These are phyloP conservation scores for Arizona elegans DNA, from an alignment of 2,113 vertebrate genomes.

Conservation along the genomic window DNA sequence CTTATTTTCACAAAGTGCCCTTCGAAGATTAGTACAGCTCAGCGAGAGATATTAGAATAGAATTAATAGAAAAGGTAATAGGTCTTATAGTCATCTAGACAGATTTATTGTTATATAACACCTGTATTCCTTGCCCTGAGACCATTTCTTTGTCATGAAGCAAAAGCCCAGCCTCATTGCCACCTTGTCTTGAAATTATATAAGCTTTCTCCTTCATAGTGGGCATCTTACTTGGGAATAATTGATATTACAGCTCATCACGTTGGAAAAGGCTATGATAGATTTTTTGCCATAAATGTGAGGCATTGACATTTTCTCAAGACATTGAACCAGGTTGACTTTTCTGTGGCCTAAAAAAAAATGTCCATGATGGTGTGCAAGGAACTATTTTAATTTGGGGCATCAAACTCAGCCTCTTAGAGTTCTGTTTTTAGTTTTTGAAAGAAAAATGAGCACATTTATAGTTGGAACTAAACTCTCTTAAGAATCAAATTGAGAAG, in stretches of 20 bases:
- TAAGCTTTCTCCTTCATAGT: neutral
- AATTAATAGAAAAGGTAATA: too few species aligned
- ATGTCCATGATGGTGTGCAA: neutral
- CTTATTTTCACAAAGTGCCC: too few species aligned
- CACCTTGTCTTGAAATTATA: neutral
- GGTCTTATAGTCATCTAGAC: too few species aligned
- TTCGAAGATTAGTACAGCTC: too few species aligned
- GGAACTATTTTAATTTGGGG: neutral
- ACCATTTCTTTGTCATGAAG: too few species aligned
- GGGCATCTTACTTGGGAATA: neutral
- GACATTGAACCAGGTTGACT: too few species aligned
- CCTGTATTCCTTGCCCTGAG: too few species aligned
- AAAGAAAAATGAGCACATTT: neutral
- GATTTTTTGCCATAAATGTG: neutral
- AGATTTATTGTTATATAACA: too few species aligned
- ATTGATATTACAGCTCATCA: neutral
- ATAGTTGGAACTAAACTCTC: too few species aligned
- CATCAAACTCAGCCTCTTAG: neutral
- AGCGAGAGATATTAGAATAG: neutral
- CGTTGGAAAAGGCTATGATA: neutral
- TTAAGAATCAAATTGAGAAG: neutral
- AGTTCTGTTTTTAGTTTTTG: neutral
- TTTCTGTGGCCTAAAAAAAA: neutral
- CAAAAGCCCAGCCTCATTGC: too few species aligned
- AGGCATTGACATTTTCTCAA: too few species aligned